Percentiles rank a stretch among this genome's conserved stretches.
Evolutionary conservation across 2,888 invertebrate genomes (phyloP).

Genomic region (Pollenia labialis): DNA sequence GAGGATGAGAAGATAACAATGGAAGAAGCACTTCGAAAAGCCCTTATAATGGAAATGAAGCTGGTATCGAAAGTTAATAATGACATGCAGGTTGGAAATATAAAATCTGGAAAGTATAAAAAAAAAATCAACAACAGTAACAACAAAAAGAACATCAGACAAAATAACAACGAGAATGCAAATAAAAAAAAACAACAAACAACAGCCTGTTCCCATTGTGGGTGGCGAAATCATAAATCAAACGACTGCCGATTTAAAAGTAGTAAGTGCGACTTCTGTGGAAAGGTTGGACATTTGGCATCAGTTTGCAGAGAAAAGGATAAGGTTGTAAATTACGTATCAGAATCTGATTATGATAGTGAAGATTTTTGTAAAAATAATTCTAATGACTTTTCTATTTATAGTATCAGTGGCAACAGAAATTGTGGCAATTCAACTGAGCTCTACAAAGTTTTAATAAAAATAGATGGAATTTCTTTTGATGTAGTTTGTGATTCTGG

Average conservation of each 20-base stretch:
- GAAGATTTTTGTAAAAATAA: slow-evolving; percentile 29
- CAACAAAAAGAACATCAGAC: background rate
- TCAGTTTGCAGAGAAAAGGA: slow-evolving; percentile 34
- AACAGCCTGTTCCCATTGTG: slow-evolving; percentile 40
- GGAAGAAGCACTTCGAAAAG: slow-evolving; percentile 53
- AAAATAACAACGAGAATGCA: background rate
- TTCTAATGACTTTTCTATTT: slow-evolving; percentile 43
- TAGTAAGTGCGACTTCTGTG: slow-evolving; percentile 47
- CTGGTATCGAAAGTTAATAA: background rate
- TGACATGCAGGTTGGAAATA: slow-evolving; percentile 45
- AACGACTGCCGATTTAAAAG: slow-evolving; percentile 20
- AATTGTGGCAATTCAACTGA: slow-evolving; percentile 52
- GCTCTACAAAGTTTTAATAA: slow-evolving; percentile 46
- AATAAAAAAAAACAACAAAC: slow-evolving; percentile 19
- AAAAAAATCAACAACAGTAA: slow-evolving; percentile 2
- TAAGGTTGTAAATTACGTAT: slow-evolving; percentile 19
- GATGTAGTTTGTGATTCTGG: slow-evolving; percentile 30
- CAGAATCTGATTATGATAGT: slow-evolving; percentile 15
- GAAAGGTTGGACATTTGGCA: slow-evolving; percentile 46
- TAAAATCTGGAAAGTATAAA: background rate
- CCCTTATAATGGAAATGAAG: slow-evolving; percentile 56
- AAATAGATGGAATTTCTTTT: slow-evolving; percentile 47
- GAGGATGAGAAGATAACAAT: slow-evolving; percentile 68
- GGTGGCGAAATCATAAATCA: slow-evolving; percentile 23
- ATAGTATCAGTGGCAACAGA: slow-evolving; percentile 23